phyloP scores from a whole-genome alignment of 2,113 vertebrate genomes.

The Genyomyrus donnyi region DNA sequence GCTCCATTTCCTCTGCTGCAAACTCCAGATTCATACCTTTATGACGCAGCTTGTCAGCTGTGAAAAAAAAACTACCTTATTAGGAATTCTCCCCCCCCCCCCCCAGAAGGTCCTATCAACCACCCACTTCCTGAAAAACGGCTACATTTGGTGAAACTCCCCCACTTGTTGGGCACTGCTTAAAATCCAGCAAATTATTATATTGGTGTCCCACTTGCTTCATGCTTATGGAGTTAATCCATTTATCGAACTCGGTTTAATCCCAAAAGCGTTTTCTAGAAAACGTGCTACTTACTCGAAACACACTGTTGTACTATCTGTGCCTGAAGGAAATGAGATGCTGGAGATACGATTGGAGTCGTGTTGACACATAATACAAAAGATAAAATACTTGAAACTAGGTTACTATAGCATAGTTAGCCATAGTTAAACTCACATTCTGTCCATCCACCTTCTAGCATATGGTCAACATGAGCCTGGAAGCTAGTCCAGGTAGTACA shows the following conservation, averaged over 20 bases:
- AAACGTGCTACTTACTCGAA: neutral
- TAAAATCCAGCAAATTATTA: neutral
- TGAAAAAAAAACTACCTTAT: neutral
- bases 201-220: neutral
- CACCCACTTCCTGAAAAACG: neutral
- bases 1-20: neutral
- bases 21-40: neutral
- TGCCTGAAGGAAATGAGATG: conserved; percentile 9
- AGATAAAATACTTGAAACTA: neutral
- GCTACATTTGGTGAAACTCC: neutral
- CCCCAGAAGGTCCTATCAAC: neutral
- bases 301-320: neutral
- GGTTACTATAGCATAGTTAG: neutral
- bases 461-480: neutral
- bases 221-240: neutral
- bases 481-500: neutral
- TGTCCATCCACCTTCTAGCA: neutral
- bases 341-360: neutral
- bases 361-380: neutral
- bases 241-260: neutral
- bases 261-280: neutral
- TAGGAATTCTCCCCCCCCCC: neutral
- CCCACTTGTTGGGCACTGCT: neutral
- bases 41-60: neutral
- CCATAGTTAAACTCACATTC: neutral